A percentile compares a stretch with the other conserved stretches of the same genome.
These are phyloP conservation scores for Neotoxoptera formosana DNA, from an alignment of 1,140 invertebrate species.

Conservation along the genomic window DNA sequence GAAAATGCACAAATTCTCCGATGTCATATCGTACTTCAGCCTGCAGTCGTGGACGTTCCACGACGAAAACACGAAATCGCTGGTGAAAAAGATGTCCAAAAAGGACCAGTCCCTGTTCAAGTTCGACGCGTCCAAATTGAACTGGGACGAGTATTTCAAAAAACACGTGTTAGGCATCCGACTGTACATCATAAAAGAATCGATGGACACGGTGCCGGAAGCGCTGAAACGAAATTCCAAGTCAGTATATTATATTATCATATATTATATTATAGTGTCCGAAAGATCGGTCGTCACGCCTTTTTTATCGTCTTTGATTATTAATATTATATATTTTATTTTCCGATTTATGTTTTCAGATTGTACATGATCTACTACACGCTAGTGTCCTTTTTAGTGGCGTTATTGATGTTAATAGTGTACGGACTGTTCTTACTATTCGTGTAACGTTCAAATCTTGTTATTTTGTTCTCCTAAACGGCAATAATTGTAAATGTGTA, in stretches of 20 bases:
- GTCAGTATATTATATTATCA: slow-evolving; percentile 24
- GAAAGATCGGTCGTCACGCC: not conserved
- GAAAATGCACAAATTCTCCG: slow-evolving; percentile 76
- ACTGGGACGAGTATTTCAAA: slow-evolving; percentile 74
- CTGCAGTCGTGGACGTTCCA: slow-evolving; percentile 59
- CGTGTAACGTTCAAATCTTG: not conserved
- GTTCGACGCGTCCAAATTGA: slow-evolving; percentile 72
- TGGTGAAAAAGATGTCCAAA: slow-evolving; percentile 68
- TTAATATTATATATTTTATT: not conserved
- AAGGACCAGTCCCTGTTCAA: slow-evolving; percentile 73
- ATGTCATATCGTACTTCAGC: slow-evolving; percentile 60
- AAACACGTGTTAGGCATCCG: slow-evolving; percentile 73
- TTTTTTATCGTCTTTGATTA: not conserved
- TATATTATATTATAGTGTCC: too few species aligned
- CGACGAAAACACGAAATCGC: slow-evolving; percentile 66
- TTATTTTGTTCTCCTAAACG: not conserved
- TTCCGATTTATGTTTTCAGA: slow-evolving; percentile 4
- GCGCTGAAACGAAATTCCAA: slow-evolving; percentile 16
- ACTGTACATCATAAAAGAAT: slow-evolving; percentile 66
- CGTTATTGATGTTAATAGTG: not conserved
- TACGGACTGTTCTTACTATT: slow-evolving; percentile 12
- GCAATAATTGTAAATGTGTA: not conserved
- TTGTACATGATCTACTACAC: not conserved
- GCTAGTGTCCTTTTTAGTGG: not conserved
- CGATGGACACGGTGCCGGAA: slow-evolving; percentile 35